A percentile compares a stretch with the other conserved stretches of the same genome.
Evolutionary conservation across 2,797 vertebrate genomes (phyloP).

Genomic region (Anas bahamensis): DNA sequence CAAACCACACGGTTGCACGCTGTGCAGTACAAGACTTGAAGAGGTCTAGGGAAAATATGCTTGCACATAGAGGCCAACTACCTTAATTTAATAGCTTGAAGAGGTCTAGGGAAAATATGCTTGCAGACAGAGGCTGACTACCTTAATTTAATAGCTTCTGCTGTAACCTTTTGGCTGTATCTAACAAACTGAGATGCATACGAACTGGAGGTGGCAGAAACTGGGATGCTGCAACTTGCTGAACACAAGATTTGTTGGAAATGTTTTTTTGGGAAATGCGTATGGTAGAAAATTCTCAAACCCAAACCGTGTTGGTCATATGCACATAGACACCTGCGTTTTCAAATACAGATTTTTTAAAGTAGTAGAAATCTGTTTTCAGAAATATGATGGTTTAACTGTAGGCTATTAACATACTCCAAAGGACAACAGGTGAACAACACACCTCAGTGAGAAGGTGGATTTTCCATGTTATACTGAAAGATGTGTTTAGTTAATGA

Average conservation of each 20-base stretch:
- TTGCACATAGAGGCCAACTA: background rate
- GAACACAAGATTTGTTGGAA: background rate
- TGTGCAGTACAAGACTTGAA: background rate
- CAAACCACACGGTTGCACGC: background rate
- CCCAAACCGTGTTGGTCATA: background rate
- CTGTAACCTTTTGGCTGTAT: background rate
- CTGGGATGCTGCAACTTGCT: background rate
- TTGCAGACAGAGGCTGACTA: background rate
- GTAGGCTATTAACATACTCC: background rate
- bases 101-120: too few species aligned
- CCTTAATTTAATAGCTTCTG: background rate
- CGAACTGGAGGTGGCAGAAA: background rate
- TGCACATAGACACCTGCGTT: background rate
- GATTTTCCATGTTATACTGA: background rate
- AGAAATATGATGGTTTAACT: background rate
- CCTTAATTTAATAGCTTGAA: background rate
- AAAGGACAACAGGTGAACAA: background rate
- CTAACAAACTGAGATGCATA: background rate
- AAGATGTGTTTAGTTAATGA: background rate
- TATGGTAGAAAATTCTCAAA: background rate
- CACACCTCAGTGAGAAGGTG: background rate
- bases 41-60: background rate
- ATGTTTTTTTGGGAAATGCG: background rate
- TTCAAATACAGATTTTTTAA: background rate
- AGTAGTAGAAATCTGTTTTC: background rate